Percentiles rank a stretch among this genome's conserved stretches.
phyloP scores from a whole-genome alignment of 2,888 invertebrate species.

The Brachylomia viminalis region DNA sequence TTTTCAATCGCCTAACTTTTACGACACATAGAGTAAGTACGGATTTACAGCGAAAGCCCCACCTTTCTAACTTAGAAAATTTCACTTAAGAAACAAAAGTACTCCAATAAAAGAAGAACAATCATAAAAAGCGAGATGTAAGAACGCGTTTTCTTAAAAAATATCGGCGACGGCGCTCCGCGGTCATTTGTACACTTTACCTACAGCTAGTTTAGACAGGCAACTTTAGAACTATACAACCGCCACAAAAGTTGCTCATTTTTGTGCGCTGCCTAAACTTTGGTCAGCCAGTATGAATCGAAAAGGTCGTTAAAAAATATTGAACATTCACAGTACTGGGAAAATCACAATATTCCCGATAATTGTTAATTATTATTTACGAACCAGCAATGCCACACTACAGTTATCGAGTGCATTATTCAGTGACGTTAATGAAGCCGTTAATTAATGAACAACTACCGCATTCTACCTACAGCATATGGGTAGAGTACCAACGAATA shows the following conservation, averaged over 20 bases:
- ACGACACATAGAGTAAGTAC: conserved; percentile 86
- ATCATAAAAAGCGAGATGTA: conserved; percentile 88
- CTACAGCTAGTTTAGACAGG: conserved; percentile 59
- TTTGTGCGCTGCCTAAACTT: neutral
- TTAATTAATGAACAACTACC: conserved; percentile 44
- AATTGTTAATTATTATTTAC: conserved; percentile 32
- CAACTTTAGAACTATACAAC: conserved; percentile 63
- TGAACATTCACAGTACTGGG: neutral
- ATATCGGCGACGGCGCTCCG: conserved; percentile 63
- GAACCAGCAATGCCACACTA: conserved; percentile 6
- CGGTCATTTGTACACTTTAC: conserved; percentile 61
- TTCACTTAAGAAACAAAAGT: conserved; percentile 90
- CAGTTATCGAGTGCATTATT: conserved; percentile 41
- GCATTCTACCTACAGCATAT: conserved; percentile 28
- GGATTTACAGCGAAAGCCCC: conserved; percentile 87
- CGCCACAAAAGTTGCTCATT: conserved; percentile 19
- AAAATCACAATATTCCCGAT: conserved; percentile 1
- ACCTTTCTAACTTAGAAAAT: conserved; percentile 88
- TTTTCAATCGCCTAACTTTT: conserved; percentile 88
- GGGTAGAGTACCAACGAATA: neutral
- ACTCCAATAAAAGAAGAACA: conserved; percentile 90
- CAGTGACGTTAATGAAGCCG: conserved; percentile 35
- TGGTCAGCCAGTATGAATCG: neutral
- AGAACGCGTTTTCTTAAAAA: conserved; percentile 82
- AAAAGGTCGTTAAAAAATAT: neutral